phyloP scores from a whole-genome alignment of 2,113 vertebrate species.

The Chroicocephalus ridibundus region DNA sequence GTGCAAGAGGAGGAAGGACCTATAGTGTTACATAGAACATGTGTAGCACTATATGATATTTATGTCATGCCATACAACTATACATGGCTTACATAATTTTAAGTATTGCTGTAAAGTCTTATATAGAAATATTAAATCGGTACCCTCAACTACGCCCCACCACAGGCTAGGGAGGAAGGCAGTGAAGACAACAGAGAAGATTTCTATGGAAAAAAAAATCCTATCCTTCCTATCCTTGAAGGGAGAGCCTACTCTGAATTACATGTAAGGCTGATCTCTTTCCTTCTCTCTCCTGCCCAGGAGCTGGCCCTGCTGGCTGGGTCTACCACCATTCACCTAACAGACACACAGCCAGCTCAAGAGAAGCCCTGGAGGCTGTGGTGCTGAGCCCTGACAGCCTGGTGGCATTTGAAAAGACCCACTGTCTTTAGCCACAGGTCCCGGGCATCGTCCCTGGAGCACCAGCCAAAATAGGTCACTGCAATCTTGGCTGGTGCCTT shows the following conservation, averaged over 20 bases:
- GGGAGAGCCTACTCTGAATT: background rate
- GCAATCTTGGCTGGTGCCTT: background rate
- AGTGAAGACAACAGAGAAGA: background rate
- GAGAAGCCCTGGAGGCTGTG: background rate
- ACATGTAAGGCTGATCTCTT: background rate
- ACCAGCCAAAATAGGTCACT: accelerated
- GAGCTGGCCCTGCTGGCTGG: background rate
- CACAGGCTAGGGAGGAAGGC: background rate
- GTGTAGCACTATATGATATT: background rate
- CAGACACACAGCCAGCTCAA: background rate
- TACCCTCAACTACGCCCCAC: background rate
- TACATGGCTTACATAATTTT: background rate
- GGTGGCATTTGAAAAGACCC: background rate
- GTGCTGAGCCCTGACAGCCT: background rate
- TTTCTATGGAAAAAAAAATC: background rate
- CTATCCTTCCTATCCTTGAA: background rate
- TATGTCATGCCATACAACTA: background rate
- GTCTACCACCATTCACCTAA: background rate
- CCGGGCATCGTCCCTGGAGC: accelerated
- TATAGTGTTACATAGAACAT: background rate
- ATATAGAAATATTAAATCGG: background rate
- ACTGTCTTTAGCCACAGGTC: accelerated
- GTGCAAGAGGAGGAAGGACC: background rate
- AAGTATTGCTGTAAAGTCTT: background rate
- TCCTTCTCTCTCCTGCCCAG: background rate